Evolutionary conservation across 37 sponge, comb jelly and placozoan species (phyloP).

Genomic region (Chondrilla cf. caribensis): DNA sequence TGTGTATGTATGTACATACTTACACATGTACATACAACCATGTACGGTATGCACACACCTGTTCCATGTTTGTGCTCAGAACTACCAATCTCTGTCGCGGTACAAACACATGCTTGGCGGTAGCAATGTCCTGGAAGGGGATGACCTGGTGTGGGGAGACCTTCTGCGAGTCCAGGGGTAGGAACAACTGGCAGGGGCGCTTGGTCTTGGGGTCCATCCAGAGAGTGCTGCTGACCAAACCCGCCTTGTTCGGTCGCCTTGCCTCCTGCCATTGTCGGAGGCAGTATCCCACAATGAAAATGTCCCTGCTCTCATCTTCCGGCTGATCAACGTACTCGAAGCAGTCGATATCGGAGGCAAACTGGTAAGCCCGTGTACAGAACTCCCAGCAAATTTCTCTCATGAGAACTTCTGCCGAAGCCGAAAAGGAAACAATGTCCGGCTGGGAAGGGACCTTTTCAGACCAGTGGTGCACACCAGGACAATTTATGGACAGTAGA

Average conservation of each 20-base stretch:
- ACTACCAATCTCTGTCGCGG: constrained; percentile 55
- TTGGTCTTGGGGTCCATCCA: constrained; percentile 34
- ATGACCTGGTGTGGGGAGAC: not conserved
- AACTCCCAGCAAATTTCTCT: not conserved
- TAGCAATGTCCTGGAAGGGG: constrained; percentile 29
- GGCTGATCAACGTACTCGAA: not conserved
- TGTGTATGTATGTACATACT: too few relatives aligned
- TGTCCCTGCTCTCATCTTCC: not conserved
- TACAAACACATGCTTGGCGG: constrained; percentile 28
- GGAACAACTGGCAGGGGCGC: constrained; percentile 37
- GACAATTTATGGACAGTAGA: not conserved
- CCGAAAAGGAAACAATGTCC: not conserved
- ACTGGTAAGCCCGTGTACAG: not conserved
- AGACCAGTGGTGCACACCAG: constrained; percentile 13
- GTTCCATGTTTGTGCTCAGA: not conserved
- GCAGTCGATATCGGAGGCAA: not conserved
- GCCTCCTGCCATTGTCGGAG: constrained; percentile 60
- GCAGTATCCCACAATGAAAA: constrained; percentile 27
- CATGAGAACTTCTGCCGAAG: not conserved
- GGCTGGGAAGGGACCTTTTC: not conserved
- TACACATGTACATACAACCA: too few relatives aligned
- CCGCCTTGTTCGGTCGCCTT: not conserved
- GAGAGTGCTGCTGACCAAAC: not conserved
- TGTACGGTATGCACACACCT: constrained; percentile 30
- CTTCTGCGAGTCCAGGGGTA: constrained; percentile 54